Evolutionary conservation across 2,113 vertebrate species (phyloP), one percentile per base, ranked within the genome.

Genomic region (Opisthocomus hoazin): DNA sequence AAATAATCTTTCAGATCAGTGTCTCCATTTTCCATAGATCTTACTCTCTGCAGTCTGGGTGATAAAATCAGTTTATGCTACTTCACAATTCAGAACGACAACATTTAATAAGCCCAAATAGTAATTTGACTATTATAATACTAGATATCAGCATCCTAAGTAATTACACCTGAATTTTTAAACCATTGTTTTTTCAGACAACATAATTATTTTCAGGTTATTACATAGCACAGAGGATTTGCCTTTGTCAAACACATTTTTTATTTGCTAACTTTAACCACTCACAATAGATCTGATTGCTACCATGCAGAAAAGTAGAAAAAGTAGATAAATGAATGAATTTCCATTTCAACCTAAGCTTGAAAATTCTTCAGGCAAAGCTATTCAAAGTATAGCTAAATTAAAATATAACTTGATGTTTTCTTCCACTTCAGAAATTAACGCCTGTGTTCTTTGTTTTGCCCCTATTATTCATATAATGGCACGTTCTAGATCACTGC

Each of bases 401-500:
- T 97, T 90, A 95, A 97, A 73, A 94, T 80, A 46, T 41, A 92
- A 96, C 96, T 96, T 93, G 45, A 46, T 91, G 63, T 87, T 92
- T 94, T 93, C 70, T 96, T 94, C 61, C 66, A 90, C 61, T 86
- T 96, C 94, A 89, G 45, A 74, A 96, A 85, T 81, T 75, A 95
- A 90, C 51, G 30, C 9, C n/a, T 78, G 22, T 87, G 29, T 94
- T 96, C 85, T 96, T 95, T 94, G 75, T 95, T 93, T 93, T 75
- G 63, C 43, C 53, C 37, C 41, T 86, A 51, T 94, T 95, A 95
- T 84, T 97, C 77, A 74, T 70, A 85, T 63, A 90, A 87, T 75
- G 41, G 45, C 2, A 27, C 94, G 66, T 89, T 87, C 70, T 95
- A 89, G 91, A 91, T 94, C 91, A 92, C 45, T 79, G 51, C 69